These are phyloP conservation scores for Dusona sp. DNA, from an alignment of 2,888 invertebrate species.

Conservation along the genomic window DNA sequence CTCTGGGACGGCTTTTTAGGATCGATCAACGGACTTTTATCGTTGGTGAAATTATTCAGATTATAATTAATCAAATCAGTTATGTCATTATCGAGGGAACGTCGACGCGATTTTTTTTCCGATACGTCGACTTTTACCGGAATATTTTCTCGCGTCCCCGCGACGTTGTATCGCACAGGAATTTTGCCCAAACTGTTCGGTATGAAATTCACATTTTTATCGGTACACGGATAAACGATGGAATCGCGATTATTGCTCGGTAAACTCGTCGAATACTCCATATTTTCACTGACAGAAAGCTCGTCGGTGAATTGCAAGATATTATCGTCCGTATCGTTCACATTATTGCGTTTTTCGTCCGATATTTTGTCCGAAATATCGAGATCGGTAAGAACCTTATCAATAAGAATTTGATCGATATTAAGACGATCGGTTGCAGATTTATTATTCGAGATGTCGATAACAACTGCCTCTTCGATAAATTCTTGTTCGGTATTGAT, in stretches of 20 bases:
- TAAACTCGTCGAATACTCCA: constrained; percentile 55
- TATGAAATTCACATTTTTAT: constrained; percentile 75
- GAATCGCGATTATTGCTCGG: constrained; percentile 45
- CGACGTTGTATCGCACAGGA: constrained; percentile 67
- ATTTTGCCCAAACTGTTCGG: constrained; percentile 76
- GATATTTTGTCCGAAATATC: neutral
- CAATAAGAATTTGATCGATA: neutral
- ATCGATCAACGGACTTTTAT: constrained; percentile 72
- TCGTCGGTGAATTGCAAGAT: constrained; percentile 68
- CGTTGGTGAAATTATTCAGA: constrained; percentile 71
- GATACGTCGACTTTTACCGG: constrained; percentile 53
- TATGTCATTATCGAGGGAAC: constrained; percentile 41
- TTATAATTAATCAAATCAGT: constrained; percentile 75
- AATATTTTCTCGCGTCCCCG: constrained; percentile 73
- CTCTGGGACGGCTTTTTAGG: constrained; percentile 76
- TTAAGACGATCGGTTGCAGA: neutral
- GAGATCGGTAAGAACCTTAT: neutral
- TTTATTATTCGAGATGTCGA: neutral
- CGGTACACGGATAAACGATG: constrained; percentile 40
- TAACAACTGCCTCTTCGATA: neutral
- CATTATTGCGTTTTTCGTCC: constrained; percentile 54
- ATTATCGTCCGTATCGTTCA: constrained; percentile 66
- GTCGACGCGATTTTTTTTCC: constrained; percentile 28
- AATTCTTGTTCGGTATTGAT: neutral
- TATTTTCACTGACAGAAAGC: constrained; percentile 55